Conservation (phyloP, 2,113 vertebrate species). For the Corythornis madagascariensis region DNA sequence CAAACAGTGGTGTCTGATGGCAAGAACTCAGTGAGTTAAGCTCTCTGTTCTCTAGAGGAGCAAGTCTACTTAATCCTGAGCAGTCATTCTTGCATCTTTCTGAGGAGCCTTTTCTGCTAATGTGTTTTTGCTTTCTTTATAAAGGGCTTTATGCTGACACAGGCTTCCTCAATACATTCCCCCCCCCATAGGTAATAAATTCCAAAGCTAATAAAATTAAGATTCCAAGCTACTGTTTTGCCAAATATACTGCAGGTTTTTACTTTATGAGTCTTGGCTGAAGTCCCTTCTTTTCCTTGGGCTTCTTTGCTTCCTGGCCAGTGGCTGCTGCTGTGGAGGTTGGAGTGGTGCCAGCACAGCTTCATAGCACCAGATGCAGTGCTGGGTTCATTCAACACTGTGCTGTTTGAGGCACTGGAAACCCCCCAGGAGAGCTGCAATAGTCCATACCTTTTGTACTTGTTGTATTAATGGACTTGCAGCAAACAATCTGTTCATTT, state of each 20-base stretch:
- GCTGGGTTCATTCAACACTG: neutral
- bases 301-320: neutral
- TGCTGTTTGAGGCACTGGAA: neutral
- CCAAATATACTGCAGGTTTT: neutral
- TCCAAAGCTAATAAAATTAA: neutral
- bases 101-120: neutral
- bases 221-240: neutral
- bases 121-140: neutral
- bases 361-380: constrained; percentile 21
- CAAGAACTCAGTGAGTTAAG: neutral
- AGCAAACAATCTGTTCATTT: neutral
- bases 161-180: neutral
- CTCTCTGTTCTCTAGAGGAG: neutral
- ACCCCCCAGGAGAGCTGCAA: neutral
- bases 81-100: neutral
- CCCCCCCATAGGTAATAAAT: neutral
- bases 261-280: neutral
- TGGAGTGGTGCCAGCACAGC: constrained; percentile 12
- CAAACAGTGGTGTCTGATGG: neutral
- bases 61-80: neutral
- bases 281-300: neutral
- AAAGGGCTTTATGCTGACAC: neutral
- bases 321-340: neutral
- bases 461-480: neutral
- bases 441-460: neutral